Evolutionary conservation across 2,113 vertebrate species (phyloP).

Genomic region (Globicephala melas): DNA sequence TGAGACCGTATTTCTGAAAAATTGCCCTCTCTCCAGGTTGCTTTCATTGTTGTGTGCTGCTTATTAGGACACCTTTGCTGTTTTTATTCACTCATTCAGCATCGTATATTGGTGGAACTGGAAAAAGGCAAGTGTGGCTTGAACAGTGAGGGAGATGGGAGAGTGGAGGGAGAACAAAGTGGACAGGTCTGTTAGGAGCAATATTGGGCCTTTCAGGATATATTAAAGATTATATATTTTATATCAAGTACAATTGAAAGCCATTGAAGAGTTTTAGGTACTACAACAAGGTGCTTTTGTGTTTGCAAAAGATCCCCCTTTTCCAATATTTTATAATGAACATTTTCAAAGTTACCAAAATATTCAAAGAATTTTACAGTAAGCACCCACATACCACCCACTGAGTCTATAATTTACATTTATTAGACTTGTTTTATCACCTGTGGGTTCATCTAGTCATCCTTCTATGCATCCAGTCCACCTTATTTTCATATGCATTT

Average conservation of each 20-base stretch:
- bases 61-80: neutral
- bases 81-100: neutral
- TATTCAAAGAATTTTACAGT: neutral
- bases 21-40: neutral
- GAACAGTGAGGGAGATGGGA: neutral
- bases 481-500: neutral
- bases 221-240: neutral
- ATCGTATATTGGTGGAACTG: neutral
- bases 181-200: neutral
- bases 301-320: neutral
- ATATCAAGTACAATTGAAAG: neutral
- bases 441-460: neutral
- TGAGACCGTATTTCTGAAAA: neutral
- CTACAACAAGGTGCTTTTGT: neutral
- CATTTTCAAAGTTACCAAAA: neutral
- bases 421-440: neutral
- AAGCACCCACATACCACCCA: neutral
- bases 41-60: neutral
- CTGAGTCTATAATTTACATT: neutral
- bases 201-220: neutral
- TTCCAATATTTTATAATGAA: conserved; percentile 9
- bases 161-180: neutral
- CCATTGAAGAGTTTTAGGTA: neutral
- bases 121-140: neutral
- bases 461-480: neutral